Base-by-base conservation (phyloP, 2,888 invertebrate species). In the Aplocera efformata region DNA sequence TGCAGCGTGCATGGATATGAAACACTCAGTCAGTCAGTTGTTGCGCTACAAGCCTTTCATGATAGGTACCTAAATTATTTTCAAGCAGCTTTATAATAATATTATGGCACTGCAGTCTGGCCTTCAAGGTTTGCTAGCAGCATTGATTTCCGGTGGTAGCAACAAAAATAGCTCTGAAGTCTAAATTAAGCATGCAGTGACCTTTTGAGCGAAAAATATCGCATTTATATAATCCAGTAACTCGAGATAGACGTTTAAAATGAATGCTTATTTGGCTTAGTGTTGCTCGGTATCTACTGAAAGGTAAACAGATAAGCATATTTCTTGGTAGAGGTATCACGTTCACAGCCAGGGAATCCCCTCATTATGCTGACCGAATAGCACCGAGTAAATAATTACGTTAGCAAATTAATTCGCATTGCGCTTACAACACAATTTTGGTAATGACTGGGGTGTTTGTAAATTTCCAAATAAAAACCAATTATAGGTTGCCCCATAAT, bases 281-380 rank as follows among this genome's bases (percentile, higher is more conserved):
- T n/a, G n/a, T n/a, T n/a, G 13, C 5, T 3, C 13, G 13, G 13
- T 17, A 17, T 17, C 13, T 17, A 17, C 5, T 17, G 5, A 17
- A 17, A 17, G 5, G 30, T 31, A 31, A 30, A 23, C 30, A 36
- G n/a, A 5, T 25, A 25, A 10, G 7, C 24, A 13, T 9, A 20
- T 29, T 35, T 42, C 32, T 7, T 24, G 29, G 32, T 17, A 17
- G 13, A 17, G 13, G 5, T 38, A 37, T 34, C 13, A 31, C 21
- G 2, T 7, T 26, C 30, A 30, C 10, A 21, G 23, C 7, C 1
- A 21, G 43, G 48, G 48, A 42, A 52, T 49, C 37, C 52, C 52
- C 37, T 5, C 31, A 33, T 33, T 39, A n/a, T 10, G 39, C 31
- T 42, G 39, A 46, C 35, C 30, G n/a, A n/a, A n/a, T n/a, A n/a